phyloP scores from a whole-genome alignment of 2,113 vertebrate species.

The Mungos mungo region DNA sequence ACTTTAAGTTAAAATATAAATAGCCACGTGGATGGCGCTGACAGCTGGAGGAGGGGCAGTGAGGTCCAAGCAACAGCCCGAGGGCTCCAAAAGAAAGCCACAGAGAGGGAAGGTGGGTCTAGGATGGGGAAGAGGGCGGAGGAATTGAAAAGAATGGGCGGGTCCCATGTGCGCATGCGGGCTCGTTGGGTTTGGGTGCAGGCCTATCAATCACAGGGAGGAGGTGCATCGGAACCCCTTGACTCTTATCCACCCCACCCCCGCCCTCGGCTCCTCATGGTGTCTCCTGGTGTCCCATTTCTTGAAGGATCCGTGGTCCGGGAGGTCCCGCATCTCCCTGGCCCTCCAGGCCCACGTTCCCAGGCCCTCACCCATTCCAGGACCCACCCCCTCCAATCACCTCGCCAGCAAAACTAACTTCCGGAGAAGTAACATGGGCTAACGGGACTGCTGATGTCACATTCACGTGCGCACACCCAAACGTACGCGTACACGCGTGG shows the following conservation, averaged over 20 bases:
- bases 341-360: background rate
- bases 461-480: background rate
- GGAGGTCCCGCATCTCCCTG: background rate
- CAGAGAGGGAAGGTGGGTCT: background rate
- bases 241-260: background rate
- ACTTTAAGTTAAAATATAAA: background rate
- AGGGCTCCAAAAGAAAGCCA: too few species aligned
- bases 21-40: background rate
- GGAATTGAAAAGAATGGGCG: background rate
- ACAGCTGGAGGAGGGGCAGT: background rate
- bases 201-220: background rate
- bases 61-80: background rate
- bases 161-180: too few species aligned
- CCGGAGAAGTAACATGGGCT: accelerated
- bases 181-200: background rate
- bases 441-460: accelerated
- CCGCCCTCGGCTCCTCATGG: background rate
- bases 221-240: background rate
- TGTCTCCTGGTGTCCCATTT: background rate
- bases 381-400: too few species aligned
- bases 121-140: accelerated
- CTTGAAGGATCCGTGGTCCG: too few species aligned
- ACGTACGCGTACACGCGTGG: accelerated
- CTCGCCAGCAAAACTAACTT: background rate
- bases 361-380: background rate